Percentiles rank a stretch among this genome's conserved stretches.
Conservation (phyloP, 2,797 vertebrate genomes). For the Propithecus deckenii region DNA sequence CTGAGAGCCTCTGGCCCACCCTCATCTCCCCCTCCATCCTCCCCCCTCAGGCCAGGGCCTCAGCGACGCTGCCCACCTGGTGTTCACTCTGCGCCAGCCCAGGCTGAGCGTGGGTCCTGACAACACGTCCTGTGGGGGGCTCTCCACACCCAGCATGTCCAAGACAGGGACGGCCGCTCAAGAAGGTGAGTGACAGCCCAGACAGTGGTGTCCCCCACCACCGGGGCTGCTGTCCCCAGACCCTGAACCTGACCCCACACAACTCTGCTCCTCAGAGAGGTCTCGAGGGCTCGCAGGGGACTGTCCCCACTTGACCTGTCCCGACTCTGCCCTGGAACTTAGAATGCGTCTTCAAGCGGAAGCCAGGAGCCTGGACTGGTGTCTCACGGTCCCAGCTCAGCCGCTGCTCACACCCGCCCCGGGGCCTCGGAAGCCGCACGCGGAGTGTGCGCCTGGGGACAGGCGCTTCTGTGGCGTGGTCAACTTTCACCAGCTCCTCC, state of each 20-base stretch:
- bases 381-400: background rate
- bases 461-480: rapidly evolving
- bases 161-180: rapidly evolving
- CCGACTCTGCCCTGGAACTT: background rate
- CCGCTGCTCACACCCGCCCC: rapidly evolving
- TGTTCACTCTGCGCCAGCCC: background rate
- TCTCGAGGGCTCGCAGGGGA: background rate
- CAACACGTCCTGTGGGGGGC: background rate
- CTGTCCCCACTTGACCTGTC: background rate
- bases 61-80: background rate
- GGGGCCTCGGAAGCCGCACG: background rate
- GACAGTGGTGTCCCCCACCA: background rate
- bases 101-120: background rate
- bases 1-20: background rate
- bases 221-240: background rate
- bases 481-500: background rate
- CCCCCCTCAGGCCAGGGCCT: background rate
- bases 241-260: background rate
- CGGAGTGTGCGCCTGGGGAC: rapidly evolving
- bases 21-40: background rate
- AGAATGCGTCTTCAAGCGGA: background rate
- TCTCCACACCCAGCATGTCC: background rate
- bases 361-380: background rate
- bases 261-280: background rate
- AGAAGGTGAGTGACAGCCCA: background rate